phyloP scores from a whole-genome alignment of 2,113 vertebrate genomes.

The Rhinogobius similis region DNA sequence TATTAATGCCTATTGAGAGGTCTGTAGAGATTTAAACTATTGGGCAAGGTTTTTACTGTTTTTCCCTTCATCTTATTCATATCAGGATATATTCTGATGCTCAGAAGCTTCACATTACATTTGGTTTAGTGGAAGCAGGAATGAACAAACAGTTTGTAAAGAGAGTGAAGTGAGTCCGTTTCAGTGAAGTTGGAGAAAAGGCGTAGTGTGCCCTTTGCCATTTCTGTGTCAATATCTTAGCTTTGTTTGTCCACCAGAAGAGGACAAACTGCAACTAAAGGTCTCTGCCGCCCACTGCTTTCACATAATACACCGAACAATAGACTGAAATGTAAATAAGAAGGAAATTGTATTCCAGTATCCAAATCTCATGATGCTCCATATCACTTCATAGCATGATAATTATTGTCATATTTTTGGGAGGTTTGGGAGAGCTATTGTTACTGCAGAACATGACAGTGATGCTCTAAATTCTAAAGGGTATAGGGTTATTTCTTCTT shows the following conservation, averaged over 20 bases:
- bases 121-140: slow-evolving; percentile 35
- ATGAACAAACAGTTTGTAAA: slow-evolving; percentile 50
- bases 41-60: no score
- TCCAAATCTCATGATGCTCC: neutral
- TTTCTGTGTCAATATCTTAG: slow-evolving; percentile 55
- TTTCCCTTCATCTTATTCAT: no score
- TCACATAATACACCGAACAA: slow-evolving; percentile 16
- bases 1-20: no score
- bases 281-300: slow-evolving; percentile 27
- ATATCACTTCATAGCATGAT: no score
- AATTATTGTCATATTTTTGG: no score
- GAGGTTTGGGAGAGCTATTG: no score
- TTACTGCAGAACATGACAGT: no score
- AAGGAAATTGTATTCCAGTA: neutral
- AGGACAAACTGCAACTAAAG: slow-evolving; percentile 39
- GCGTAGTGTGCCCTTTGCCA: slow-evolving; percentile 52
- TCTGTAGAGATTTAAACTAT: no score
- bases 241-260: slow-evolving; percentile 60
- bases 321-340: neutral
- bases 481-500: no score
- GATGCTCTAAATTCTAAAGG: no score
- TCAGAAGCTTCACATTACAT: slow-evolving; percentile 44
- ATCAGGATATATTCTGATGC: no score
- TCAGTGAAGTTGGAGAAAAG: slow-evolving; percentile 45
- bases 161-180: slow-evolving; percentile 40